Evolutionary conservation across 2,888 invertebrate species (phyloP).

Genomic region (Azorinus chamasolen): DNA sequence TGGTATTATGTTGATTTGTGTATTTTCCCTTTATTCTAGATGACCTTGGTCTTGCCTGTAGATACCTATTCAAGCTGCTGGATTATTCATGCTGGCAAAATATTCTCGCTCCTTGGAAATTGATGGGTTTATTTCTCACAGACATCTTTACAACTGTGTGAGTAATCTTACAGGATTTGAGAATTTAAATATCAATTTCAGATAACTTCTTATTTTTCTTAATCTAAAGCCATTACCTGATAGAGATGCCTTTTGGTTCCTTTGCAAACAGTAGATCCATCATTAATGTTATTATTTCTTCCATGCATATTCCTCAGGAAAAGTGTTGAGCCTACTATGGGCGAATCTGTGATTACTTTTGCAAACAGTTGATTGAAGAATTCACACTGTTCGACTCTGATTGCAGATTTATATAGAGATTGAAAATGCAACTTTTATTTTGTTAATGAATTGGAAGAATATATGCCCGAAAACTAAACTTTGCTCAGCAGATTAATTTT

Average conservation of each 20-base stretch:
- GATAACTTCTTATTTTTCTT: no score
- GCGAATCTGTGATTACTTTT: not conserved
- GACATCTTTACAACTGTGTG: slow-evolving; percentile 7
- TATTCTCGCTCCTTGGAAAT: slow-evolving; percentile 64
- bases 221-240: no score
- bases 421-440: not conserved
- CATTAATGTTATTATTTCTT: no score
- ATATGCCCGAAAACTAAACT: not conserved
- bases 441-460: not conserved
- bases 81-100: slow-evolving; percentile 71
- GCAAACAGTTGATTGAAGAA: not conserved
- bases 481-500: no score
- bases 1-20: no score
- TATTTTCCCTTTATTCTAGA: slow-evolving; percentile 48
- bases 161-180: not conserved
- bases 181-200: not conserved
- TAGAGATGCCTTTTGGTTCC: no score
- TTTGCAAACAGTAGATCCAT: no score
- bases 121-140: slow-evolving; percentile 50
- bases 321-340: no score
- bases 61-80: slow-evolving; percentile 65
- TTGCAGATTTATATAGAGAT: not conserved
- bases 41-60: slow-evolving; percentile 14
- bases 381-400: no score
- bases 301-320: no score